Conservation (phyloP, 2,113 vertebrate species). For the Limnothrissa miodon region DNA sequence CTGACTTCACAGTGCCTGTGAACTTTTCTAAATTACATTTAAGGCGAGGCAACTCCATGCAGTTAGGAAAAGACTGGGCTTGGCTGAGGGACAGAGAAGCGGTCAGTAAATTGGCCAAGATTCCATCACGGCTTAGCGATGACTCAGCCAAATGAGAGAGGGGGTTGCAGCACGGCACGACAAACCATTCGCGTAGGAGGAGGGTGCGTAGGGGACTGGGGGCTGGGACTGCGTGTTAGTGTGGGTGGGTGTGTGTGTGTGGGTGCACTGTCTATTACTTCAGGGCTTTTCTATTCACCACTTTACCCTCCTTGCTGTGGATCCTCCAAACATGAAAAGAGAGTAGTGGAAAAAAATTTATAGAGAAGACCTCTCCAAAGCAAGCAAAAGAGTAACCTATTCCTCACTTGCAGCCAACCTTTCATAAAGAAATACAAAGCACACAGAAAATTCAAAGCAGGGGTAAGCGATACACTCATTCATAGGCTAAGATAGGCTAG, state of each 20-base stretch:
- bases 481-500: neutral
- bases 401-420: neutral
- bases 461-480: neutral
- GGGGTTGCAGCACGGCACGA: slow-evolving; percentile 45
- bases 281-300: slow-evolving; percentile 50
- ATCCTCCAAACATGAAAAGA: slow-evolving; percentile 44
- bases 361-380: slow-evolving; percentile 35
- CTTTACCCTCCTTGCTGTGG: slow-evolving; percentile 38
- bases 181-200: slow-evolving; percentile 48
- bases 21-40: neutral
- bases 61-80: neutral
- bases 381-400: slow-evolving; percentile 34
- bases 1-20: too few relatives aligned
- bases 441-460: neutral
- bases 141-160: slow-evolving; percentile 49
- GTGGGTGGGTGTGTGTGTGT: slow-evolving; percentile 38
- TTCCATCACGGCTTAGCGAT: slow-evolving; percentile 43
- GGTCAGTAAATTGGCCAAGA: slow-evolving; percentile 31
- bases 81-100: slow-evolving; percentile 21
- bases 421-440: neutral
- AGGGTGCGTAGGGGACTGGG: slow-evolving; percentile 42
- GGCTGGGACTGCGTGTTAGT: slow-evolving; percentile 30
- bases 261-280: slow-evolving; percentile 50
- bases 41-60: neutral
- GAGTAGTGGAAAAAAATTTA: neutral